Evolutionary conservation across 2,113 vertebrate species (phyloP), one percentile per base, ranked within the genome.

Genomic region (Spheniscus mendiculus): DNA sequence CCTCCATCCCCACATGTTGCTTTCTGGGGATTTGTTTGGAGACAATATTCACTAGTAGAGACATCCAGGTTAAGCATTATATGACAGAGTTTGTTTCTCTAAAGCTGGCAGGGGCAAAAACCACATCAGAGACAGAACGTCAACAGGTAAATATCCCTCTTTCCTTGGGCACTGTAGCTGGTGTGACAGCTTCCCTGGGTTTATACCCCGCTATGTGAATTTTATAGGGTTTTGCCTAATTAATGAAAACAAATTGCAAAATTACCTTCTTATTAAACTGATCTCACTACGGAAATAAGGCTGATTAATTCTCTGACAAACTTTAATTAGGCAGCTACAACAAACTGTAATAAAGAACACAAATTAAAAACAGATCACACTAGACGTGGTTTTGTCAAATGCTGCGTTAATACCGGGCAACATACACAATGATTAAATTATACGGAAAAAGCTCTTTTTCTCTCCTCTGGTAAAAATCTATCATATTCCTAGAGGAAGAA

Each of bases 291-390:
- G 17, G 89, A 95, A 95, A 91, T 91, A 93, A 91, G 66, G 73
- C 58, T 96, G 91, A 97, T 93, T 96, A 91, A 76, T 93, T 95
- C 74, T 71, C 82, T 83, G 58, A 83, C 78, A 95, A 94, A 91
- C 91, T 95, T 93, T 81, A 94, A 96, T 96, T 95, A 97, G 59
- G 66, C 52, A 94, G 71, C 89, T 95, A 95, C 81, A 94, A 95
- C 94, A 96, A 95, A 95, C 96, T 67, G n/a, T 90, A 96, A 91
- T 89, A 88, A 88, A 70, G 90, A 93, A 27, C 67, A 87, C 79
- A 80, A 96, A 91, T 96, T 96, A 85, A 90, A 95, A 88, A 0
- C 49, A 90, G 70, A 86, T 77, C 73, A 42, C 16, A 40, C 14
- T 36, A 93, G 56, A 79, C 0, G 1, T 63, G 65, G 40, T 61